A percentile compares a stretch with the other conserved stretches of the same genome.
These are phyloP conservation scores for Trididemnum clinides DNA, from an alignment of 23 tunicate species.

Conservation along the genomic window DNA sequence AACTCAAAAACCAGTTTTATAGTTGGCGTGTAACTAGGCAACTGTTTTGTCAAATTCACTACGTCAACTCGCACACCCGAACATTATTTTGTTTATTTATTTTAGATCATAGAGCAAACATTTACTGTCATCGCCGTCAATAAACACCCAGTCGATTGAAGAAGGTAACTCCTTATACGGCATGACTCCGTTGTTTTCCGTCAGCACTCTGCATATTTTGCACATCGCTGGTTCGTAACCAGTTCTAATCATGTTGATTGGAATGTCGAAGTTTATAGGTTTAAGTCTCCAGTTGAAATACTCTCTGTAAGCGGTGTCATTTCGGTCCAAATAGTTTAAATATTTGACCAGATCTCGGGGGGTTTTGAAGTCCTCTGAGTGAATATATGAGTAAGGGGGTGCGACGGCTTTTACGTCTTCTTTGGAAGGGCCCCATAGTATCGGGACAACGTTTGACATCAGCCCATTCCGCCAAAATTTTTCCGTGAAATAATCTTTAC, in stretches of 20 bases:
- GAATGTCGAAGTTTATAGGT: neutral
- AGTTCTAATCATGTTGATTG: constrained; percentile 13
- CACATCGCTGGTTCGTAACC: constrained; percentile 59
- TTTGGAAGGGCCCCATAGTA: constrained; percentile 69
- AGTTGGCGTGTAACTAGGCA: no score
- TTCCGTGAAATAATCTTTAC: constrained; percentile 77
- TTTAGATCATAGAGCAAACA: constrained; percentile 3
- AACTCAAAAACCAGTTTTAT: no score
- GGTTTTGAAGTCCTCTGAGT: constrained; percentile 56
- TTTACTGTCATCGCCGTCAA: constrained; percentile 4
- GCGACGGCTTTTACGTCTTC: constrained; percentile 67
- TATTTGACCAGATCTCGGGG: constrained; percentile 41
- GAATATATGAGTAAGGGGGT: constrained; percentile 57
- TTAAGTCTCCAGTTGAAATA: constrained; percentile 52
- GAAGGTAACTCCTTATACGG: constrained; percentile 30
- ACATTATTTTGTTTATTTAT: neutral
- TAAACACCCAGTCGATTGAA: constrained; percentile 44
- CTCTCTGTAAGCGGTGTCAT: constrained; percentile 55
- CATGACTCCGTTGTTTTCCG: constrained; percentile 30
- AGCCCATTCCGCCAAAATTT: constrained; percentile 68
- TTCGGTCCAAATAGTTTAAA: constrained; percentile 47
- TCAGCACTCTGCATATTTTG: constrained; percentile 35
- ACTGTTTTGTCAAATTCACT: no score
- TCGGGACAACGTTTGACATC: constrained; percentile 54
- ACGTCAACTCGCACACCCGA: no score